phyloP scores from a whole-genome alignment of 2,113 vertebrate genomes.

The Uropsilus gracilis region DNA sequence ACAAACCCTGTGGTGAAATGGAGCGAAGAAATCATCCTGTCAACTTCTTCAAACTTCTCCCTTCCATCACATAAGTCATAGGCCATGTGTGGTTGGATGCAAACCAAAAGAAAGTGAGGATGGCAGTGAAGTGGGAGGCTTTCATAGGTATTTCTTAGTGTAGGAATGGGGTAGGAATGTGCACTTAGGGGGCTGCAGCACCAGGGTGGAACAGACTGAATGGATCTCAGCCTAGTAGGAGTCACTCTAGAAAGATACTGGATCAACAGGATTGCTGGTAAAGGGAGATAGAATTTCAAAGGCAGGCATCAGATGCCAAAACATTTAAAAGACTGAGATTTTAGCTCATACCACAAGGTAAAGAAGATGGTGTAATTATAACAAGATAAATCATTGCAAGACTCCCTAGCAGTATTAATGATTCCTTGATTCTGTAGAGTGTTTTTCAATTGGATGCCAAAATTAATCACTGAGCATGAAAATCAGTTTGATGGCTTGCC shows the following conservation, averaged over 20 bases:
- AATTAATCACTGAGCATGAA: neutral
- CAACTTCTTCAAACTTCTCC: neutral
- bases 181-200: neutral
- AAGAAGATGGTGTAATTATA: neutral
- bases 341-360: constrained; percentile 9
- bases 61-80: neutral
- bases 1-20: neutral
- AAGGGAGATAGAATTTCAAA: constrained; percentile 20
- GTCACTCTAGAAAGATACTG: neutral
- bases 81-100: neutral
- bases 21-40: neutral
- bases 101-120: neutral
- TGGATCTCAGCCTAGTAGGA: neutral
- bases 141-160: neutral
- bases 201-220: neutral
- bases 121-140: neutral
- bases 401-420: constrained; percentile 12
- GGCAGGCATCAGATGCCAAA: neutral
- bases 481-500: neutral
- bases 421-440: neutral
- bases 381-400: neutral
- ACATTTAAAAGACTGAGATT: neutral
- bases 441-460: neutral
- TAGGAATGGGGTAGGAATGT: neutral
- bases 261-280: neutral